Evolutionary conservation across 2,113 vertebrate species (phyloP).

Genomic region (Felis chaus): DNA sequence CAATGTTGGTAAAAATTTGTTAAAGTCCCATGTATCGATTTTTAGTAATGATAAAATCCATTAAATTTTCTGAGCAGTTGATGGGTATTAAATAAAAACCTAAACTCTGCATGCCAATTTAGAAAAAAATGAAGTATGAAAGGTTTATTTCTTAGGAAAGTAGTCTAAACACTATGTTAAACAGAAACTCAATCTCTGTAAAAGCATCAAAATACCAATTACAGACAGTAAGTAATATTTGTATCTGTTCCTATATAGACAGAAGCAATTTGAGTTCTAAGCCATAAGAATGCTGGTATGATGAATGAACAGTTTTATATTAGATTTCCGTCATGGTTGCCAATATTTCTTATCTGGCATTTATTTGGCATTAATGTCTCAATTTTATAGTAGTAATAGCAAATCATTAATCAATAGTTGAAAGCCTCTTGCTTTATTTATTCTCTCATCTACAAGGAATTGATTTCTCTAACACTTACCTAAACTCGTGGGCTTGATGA

Average conservation of each 20-base stretch:
- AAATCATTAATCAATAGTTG: not conserved
- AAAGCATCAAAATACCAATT: not conserved
- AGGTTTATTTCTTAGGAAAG: not conserved
- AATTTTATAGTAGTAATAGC: not conserved
- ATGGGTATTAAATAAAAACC: not conserved
- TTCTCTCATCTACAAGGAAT: not conserved
- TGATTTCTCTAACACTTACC: constrained; percentile 86
- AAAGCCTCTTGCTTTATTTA: constrained; percentile 11
- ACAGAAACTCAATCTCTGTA: not conserved
- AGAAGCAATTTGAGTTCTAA: not conserved
- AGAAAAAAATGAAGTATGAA: not conserved
- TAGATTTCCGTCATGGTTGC: not conserved
- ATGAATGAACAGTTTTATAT: not conserved
- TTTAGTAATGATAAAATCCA: not conserved
- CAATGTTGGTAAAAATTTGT: not conserved
- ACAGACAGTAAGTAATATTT: not conserved
- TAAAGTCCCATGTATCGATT: not conserved
- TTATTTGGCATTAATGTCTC: constrained; percentile 11
- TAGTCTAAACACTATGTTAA: not conserved
- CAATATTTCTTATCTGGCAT: not conserved
- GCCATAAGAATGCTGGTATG: not conserved
- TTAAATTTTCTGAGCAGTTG: not conserved
- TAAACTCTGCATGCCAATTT: not conserved
- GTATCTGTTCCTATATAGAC: not conserved
- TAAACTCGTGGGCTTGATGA: constrained; percentile 97